Percentiles rank a stretch among this genome's conserved stretches.
These are phyloP conservation scores for Danio aesculapii DNA, from an alignment of 2,797 vertebrate genomes.

Conservation along the genomic window DNA sequence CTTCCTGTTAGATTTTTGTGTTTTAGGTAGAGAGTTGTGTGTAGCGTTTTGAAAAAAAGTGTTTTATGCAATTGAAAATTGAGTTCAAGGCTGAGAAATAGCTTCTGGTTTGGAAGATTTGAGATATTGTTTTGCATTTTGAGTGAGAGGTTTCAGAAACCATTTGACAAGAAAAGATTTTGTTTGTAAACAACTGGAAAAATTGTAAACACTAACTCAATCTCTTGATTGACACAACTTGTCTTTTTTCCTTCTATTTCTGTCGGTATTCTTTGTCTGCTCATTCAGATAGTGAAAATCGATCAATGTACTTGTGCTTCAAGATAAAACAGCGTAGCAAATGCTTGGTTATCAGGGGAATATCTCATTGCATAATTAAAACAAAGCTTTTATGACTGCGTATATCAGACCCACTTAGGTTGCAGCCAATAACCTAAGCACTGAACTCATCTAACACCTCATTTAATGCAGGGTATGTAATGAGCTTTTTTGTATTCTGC, in stretches of 20 bases:
- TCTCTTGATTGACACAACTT: not conserved
- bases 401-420: slow-evolving; percentile 22
- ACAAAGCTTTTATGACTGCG: slow-evolving; percentile 20
- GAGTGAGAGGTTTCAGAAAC: too few species aligned
- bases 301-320: not conserved
- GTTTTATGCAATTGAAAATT: too few species aligned
- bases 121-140: too few species aligned
- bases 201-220: too few species aligned
- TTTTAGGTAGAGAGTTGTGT: too few species aligned
- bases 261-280: not conserved
- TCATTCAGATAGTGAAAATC: not conserved
- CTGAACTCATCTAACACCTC: slow-evolving; percentile 1
- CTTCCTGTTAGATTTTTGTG: too few species aligned
- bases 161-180: too few species aligned
- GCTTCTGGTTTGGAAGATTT: too few species aligned
- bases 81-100: too few species aligned
- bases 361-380: slow-evolving; percentile 22
- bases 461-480: slow-evolving; percentile 8
- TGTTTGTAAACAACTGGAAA: too few species aligned
- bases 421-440: not conserved
- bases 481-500: not conserved
- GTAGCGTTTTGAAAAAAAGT: too few species aligned
- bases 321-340: slow-evolving; percentile 1
- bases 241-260: not conserved
- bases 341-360: not conserved